Percentiles rank a stretch among this genome's conserved stretches.
Conservation (phyloP, 1,140 invertebrate species). For the Holotrichia oblita region DNA sequence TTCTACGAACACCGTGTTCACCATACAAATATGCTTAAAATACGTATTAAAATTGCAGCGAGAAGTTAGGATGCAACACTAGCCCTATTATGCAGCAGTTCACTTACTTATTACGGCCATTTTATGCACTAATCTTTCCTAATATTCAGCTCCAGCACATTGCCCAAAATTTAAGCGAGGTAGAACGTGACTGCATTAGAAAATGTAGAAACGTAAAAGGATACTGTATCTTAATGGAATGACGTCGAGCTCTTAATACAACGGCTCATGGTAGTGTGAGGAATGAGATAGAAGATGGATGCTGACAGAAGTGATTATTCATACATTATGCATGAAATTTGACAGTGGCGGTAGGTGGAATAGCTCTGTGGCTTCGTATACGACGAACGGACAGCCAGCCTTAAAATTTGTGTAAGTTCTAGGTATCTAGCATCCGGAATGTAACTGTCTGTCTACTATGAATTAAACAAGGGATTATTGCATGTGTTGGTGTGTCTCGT, state of each 20-base stretch:
- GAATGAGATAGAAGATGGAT: background rate
- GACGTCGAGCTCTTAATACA: slow-evolving; percentile 9
- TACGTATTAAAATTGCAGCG: background rate
- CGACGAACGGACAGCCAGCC: background rate
- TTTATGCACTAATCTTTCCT: background rate
- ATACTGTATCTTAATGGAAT: background rate
- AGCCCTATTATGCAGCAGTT: background rate
- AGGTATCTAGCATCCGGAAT: background rate
- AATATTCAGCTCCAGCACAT: background rate
- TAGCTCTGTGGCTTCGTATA: background rate
- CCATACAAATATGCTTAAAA: background rate
- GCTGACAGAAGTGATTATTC: background rate
- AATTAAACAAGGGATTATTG: background rate
- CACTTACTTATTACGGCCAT: background rate
- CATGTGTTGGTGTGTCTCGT: too few species aligned
- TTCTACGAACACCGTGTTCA: background rate
- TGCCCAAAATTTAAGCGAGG: background rate
- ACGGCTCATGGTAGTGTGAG: background rate
- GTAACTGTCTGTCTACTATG: background rate
- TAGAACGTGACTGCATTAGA: slow-evolving; percentile 8
- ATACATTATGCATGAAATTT: slow-evolving; percentile 10
- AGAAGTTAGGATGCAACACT: background rate
- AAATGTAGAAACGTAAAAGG: background rate
- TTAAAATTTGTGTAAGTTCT: background rate
- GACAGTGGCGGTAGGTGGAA: background rate